These are phyloP conservation scores for Drosophila busckii DNA, from an alignment of 1,140 invertebrate species.

Conservation along the genomic window DNA sequence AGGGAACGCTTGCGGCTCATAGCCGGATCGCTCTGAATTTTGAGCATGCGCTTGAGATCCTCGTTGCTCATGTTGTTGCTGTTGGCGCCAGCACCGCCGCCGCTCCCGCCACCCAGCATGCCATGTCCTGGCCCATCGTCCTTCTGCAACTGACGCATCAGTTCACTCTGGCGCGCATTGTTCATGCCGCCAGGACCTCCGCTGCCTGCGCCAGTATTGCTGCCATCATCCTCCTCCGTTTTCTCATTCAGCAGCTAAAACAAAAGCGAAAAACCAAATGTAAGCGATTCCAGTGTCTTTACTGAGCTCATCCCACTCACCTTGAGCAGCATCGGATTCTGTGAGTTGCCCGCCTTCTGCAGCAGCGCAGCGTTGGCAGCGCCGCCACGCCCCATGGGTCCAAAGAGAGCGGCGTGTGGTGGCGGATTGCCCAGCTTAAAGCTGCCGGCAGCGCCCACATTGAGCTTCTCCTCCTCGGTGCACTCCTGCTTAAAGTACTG, in stretches of 20 bases:
- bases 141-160: conserved; percentile 89
- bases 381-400: conserved; percentile 30
- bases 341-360: conserved; percentile 65
- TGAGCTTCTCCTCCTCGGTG: conserved; percentile 85
- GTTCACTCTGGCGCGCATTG: conserved; percentile 84
- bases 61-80: conserved; percentile 69
- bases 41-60: conserved; percentile 75
- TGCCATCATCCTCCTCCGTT: conserved; percentile 87
- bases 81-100: conserved; percentile 20
- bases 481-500: conserved; percentile 82
- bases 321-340: conserved; percentile 86
- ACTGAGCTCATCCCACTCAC: conserved; percentile 78
- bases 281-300: neutral
- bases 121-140: conserved; percentile 83
- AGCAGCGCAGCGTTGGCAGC: conserved; percentile 27
- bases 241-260: conserved; percentile 90
- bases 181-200: conserved; percentile 18
- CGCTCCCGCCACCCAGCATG: conserved; percentile 81
- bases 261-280: neutral
- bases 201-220: conserved; percentile 40
- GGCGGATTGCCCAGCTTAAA: conserved; percentile 52
- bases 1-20: conserved; percentile 85
- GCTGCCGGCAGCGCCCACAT: conserved; percentile 27
- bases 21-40: conserved; percentile 81
- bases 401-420: conserved; percentile 42